These are phyloP conservation scores for Hylaea fasciaria DNA, from an alignment of 2,888 invertebrate species.

Conservation along the genomic window DNA sequence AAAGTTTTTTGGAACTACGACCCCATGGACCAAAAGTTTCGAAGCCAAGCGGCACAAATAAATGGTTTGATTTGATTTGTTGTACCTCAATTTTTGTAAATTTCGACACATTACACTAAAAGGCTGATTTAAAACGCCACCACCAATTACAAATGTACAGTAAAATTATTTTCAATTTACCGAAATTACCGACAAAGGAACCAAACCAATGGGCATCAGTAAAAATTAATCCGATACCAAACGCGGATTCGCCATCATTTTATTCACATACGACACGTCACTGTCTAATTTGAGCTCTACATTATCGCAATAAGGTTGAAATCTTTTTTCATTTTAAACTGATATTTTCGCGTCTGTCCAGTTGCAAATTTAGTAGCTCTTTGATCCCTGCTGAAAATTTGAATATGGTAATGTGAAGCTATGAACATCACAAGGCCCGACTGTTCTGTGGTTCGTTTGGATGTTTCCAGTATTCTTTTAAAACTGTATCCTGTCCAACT, in stretches of 20 bases:
- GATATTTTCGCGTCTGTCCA: conserved; percentile 42
- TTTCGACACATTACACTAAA: no score
- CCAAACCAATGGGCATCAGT: conserved; percentile 25
- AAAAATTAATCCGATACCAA: conserved; percentile 26
- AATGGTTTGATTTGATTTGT: no score
- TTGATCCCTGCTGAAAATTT: conserved; percentile 63
- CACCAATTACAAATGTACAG: conserved; percentile 17
- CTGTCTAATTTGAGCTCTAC: conserved; percentile 8
- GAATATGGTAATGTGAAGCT: conserved; percentile 65
- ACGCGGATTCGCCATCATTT: conserved; percentile 15
- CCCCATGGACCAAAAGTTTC: no score
- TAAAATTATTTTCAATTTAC: conserved; percentile 5
- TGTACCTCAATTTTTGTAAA: no score
- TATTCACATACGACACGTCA: background rate
- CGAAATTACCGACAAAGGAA: conserved; percentile 15
- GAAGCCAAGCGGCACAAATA: no score
- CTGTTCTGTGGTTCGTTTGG: conserved; percentile 4
- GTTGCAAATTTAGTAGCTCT: conserved; percentile 53
- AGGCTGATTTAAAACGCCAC: background rate
- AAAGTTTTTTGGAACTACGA: no score
- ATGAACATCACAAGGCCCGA: conserved; percentile 32
- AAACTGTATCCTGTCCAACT: no score
- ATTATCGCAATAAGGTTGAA: conserved; percentile 1
- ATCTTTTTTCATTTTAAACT: conserved; percentile 13
- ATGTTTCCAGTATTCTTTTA: conserved; percentile 4